Evolutionary conservation across 2,888 invertebrate species (phyloP).

Genomic region (Brachyopa scutellaris): DNA sequence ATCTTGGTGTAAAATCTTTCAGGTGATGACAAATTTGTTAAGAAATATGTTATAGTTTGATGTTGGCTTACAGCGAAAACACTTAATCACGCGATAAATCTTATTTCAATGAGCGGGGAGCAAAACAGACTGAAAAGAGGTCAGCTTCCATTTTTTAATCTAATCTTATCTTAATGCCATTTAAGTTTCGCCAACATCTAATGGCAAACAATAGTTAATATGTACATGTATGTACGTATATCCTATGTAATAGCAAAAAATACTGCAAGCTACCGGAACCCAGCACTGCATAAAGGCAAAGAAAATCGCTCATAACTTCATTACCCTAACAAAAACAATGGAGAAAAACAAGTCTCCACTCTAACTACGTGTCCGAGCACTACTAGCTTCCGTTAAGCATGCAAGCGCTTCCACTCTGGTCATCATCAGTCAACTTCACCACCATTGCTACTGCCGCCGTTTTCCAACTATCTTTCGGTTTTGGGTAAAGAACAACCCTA

Average conservation of each 20-base stretch:
- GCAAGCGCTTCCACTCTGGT: slow-evolving; percentile 65
- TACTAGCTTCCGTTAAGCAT: slow-evolving; percentile 67
- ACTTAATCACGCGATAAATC: too few species aligned
- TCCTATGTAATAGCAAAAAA: neutral
- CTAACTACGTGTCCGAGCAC: slow-evolving; percentile 41
- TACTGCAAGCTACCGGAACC: slow-evolving; percentile 18
- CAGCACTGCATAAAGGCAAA: slow-evolving; percentile 47
- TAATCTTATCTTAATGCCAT: too few species aligned
- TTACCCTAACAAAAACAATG: neutral
- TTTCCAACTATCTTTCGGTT: slow-evolving; percentile 22
- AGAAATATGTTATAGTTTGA: too few species aligned
- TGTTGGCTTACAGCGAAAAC: too few species aligned
- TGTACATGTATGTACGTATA: too few species aligned
- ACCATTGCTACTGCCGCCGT: slow-evolving; percentile 1
- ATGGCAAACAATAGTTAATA: too few species aligned
- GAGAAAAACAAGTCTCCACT: slow-evolving; percentile 10
- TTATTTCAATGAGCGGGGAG: too few species aligned
- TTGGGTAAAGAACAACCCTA: slow-evolving; percentile 59
- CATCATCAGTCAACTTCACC: slow-evolving; percentile 67
- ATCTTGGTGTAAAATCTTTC: too few species aligned
- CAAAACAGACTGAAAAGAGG: too few species aligned
- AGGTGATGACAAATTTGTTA: too few species aligned
- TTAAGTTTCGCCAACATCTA: too few species aligned
- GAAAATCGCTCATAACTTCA: slow-evolving; percentile 47
- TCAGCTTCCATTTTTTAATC: too few species aligned